These are phyloP conservation scores for Rhabdomys dilectus DNA, from an alignment of 2,113 vertebrate species.

Conservation along the genomic window DNA sequence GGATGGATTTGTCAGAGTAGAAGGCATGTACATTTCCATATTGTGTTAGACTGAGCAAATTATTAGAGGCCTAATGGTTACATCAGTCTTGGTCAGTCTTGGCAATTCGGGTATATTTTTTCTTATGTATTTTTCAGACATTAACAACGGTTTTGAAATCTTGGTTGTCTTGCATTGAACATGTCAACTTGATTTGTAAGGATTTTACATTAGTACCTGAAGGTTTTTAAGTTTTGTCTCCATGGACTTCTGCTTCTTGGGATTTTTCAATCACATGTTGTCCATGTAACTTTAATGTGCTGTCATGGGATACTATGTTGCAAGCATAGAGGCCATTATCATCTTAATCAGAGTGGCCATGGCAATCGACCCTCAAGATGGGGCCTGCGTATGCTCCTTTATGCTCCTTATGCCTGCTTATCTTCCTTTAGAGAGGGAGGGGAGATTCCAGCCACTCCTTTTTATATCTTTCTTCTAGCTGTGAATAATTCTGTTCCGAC, in stretches of 20 bases:
- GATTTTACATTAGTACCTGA: neutral
- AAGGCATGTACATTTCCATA: neutral
- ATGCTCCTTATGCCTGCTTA: too few species aligned
- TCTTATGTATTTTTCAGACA: neutral
- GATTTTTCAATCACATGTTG: neutral
- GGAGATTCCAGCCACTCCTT: neutral
- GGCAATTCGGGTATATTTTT: neutral
- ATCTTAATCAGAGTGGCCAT: neutral
- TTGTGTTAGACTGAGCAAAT: neutral
- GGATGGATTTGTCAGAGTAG: neutral
- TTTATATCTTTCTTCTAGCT: neutral
- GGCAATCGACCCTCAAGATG: too few species aligned
- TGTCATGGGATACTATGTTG: too few species aligned
- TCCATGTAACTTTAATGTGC: neutral
- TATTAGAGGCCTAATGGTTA: neutral
- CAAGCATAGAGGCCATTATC: neutral
- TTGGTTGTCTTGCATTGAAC: neutral
- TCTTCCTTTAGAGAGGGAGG: too few species aligned
- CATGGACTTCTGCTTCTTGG: neutral
- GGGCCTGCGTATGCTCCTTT: too few species aligned
- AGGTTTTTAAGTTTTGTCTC: neutral
- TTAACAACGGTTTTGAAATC: neutral
- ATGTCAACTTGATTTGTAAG: neutral
- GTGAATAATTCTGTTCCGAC: neutral
- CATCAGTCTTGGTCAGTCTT: neutral